Evolutionary conservation across 2,113 vertebrate species (phyloP), one percentile per base, ranked within the genome.

Genomic region (Balaeniceps rex): DNA sequence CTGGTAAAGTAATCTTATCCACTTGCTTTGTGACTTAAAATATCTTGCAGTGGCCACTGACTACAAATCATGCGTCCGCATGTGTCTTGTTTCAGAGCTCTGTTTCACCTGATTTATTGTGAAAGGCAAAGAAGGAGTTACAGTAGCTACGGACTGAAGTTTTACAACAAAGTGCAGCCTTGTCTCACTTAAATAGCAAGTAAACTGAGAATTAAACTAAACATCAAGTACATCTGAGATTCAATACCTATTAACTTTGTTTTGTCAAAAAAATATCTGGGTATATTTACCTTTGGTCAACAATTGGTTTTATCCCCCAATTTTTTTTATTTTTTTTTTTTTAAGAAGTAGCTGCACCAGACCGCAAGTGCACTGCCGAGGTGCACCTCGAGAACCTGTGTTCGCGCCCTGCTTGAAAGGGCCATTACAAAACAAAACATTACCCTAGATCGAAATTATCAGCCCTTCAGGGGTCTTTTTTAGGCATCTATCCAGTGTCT

Each of bases 321-420:
- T 40, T 40, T 19, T 42, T 31, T 31, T 47, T 42, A 46, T 46
- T 46, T 55, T 52, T 80, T 55, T 61, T 81, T 64, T 75, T 68
- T n/a, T 7, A 1, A 47, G 40, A 72, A 54, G n/a, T 19, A 66
- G 11, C 31, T 23, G 28, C 64, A 38, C 11, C 38, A 79, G 55
- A 46, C 21, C 5, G 12, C 3, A 23, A 86, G 12, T 49, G 47
- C 18, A 14, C 4, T 23, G 15, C 38, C 0, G 0, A 69, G 24
- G 28, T 26, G 18, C 28, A 29, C 13, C 64, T 49, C 2, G 0
- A 52, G 34, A 84, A 54, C 9, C 40, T 25, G 4, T 24, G 28
- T 36, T 65, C 4, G 0, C 16, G 55, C 8, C 9, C 55, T 70
- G n/a, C 22, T 78, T 74, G 42, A 82, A 85, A 55, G 38, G 36